Evolutionary conservation across 2,888 invertebrate species (phyloP).

Genomic region (Drosophila nr. perissopoda): DNA sequence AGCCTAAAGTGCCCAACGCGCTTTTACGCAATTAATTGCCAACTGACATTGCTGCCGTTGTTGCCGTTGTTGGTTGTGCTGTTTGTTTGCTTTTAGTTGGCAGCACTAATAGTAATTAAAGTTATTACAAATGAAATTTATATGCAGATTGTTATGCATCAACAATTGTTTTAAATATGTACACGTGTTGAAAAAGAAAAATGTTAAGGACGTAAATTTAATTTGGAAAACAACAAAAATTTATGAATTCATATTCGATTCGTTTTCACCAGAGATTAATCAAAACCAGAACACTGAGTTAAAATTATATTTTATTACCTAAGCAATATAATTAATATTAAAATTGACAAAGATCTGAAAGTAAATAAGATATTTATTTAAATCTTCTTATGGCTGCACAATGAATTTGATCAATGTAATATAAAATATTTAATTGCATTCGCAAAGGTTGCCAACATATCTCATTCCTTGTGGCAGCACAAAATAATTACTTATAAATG

Average conservation of each 20-base stretch:
- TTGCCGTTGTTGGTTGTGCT: slow-evolving; percentile 15
- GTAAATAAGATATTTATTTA: background rate
- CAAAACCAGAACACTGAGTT: background rate
- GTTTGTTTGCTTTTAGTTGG: slow-evolving; percentile 28
- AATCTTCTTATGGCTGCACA: background rate
- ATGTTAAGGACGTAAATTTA: background rate
- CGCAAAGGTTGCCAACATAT: background rate
- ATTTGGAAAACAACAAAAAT: background rate
- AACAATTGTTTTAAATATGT: slow-evolving; percentile 2
- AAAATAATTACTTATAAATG: slow-evolving; percentile 35
- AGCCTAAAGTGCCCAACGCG: slow-evolving; percentile 2
- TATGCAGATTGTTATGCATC: slow-evolving; percentile 41
- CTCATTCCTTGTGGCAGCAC: slow-evolving; percentile 14
- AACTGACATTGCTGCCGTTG: slow-evolving; percentile 67
- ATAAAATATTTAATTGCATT: background rate
- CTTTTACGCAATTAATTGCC: slow-evolving; percentile 70
- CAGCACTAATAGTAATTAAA: slow-evolving; percentile 71
- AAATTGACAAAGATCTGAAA: background rate
- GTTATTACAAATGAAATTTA: slow-evolving; percentile 61
- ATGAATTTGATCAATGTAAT: background rate
- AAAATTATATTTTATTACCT: background rate
- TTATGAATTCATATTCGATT: background rate
- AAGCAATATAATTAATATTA: background rate
- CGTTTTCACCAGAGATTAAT: background rate
- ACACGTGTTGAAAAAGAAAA: background rate